Conservation (phyloP, 2,797 vertebrate genomes). For the Acropternis orthonyx region DNA sequence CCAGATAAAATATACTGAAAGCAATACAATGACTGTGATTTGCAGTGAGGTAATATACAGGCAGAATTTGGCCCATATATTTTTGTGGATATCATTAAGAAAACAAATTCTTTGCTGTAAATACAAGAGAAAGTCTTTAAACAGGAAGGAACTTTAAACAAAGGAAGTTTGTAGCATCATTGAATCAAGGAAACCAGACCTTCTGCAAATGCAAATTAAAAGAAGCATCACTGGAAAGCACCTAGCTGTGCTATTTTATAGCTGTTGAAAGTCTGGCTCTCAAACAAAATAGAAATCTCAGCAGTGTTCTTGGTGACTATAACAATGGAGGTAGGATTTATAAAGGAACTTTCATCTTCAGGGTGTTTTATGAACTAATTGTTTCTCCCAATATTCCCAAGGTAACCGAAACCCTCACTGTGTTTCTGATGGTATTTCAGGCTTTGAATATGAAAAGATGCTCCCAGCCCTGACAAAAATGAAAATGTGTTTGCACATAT, state of each 20-base stretch:
- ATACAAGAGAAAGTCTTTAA: neutral
- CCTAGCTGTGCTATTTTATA: neutral
- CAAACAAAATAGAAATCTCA: neutral
- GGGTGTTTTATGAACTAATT: neutral
- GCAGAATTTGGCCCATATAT: neutral
- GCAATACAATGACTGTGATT: neutral
- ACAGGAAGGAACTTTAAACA: neutral
- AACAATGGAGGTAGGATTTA: neutral
- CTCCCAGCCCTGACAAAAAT: neutral
- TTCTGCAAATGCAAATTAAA: neutral
- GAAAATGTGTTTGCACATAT: accelerated
- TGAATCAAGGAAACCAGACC: neutral
- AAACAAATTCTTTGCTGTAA: neutral
- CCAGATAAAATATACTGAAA: neutral
- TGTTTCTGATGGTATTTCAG: neutral
- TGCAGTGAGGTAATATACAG: neutral
- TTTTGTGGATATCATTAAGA: neutral
- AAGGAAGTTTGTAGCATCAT: neutral
- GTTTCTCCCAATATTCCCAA: neutral
- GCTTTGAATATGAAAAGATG: neutral
- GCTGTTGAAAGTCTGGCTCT: neutral
- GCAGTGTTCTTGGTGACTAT: neutral
- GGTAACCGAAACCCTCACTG: neutral
- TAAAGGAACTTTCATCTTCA: neutral
- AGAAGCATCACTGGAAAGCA: neutral